Conservation (phyloP, 2,888 invertebrate genomes). For the Patella caerulea region DNA sequence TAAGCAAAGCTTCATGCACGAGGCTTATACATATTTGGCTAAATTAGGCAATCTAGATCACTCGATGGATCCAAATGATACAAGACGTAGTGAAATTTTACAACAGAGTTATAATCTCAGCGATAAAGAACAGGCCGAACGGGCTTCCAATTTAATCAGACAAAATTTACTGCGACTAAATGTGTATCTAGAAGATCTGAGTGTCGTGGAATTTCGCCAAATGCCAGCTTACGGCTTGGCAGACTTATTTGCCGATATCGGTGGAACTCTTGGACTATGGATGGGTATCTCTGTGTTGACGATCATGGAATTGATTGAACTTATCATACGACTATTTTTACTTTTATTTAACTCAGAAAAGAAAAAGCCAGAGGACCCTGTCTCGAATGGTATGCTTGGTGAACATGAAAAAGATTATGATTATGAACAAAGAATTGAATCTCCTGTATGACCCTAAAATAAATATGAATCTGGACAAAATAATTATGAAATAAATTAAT, state of each 20-base stretch:
- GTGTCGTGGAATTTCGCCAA: conserved; percentile 62
- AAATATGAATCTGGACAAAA: neutral
- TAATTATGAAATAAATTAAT: no score
- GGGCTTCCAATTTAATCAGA: conserved; percentile 58
- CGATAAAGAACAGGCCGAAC: conserved; percentile 37
- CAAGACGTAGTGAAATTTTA: conserved; percentile 30
- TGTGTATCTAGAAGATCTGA: conserved; percentile 64
- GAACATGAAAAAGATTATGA: conserved; percentile 32
- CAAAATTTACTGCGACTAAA: conserved; percentile 64
- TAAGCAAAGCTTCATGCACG: conserved; percentile 52
- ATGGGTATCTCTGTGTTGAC: conserved; percentile 67
- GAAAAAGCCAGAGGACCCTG: conserved; percentile 40
- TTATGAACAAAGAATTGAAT: conserved; percentile 28
- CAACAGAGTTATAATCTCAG: conserved; percentile 32
- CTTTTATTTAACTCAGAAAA: conserved; percentile 58
- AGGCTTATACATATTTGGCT: conserved; percentile 50
- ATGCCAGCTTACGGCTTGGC: conserved; percentile 61
- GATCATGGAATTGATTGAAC: conserved; percentile 63
- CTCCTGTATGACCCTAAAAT: conserved; percentile 24
- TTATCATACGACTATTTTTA: conserved; percentile 53
- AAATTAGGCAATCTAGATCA: conserved; percentile 34
- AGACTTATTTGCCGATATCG: conserved; percentile 65
- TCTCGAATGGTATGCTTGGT: conserved; percentile 39
- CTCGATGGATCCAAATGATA: conserved; percentile 31
- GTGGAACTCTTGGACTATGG: conserved; percentile 66